Percentiles rank a stretch among this genome's conserved stretches.
phyloP scores from a whole-genome alignment of 2,797 vertebrate genomes.

The Mus minutoides region DNA sequence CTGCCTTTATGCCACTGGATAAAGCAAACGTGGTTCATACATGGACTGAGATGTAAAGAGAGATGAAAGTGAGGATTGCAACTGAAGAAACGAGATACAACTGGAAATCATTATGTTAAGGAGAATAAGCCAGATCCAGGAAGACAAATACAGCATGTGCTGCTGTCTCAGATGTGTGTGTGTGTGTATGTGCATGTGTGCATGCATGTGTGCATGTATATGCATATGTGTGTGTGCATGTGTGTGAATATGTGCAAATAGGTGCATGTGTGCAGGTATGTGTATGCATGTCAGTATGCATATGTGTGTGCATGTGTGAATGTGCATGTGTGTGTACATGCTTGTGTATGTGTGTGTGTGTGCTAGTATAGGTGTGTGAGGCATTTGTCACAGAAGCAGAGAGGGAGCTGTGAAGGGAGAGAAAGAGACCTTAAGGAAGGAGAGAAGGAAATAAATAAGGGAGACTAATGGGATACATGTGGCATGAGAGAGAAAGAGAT shows the following conservation, averaged over 20 bases:
- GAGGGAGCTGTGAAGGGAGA: background rate
- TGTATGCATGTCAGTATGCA: too few relatives aligned
- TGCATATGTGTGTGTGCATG: too few relatives aligned
- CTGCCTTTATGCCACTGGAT: background rate
- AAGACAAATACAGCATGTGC: background rate
- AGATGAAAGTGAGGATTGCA: background rate
- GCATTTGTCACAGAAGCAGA: background rate
- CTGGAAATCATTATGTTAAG: background rate
- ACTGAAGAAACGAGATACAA: background rate
- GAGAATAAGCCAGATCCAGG: background rate
- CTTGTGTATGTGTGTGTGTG: too few relatives aligned
- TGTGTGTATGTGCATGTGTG: background rate
- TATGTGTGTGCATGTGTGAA: rapidly evolving
- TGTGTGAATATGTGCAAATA: background rate
- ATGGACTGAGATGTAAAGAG: background rate
- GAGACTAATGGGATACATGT: background rate
- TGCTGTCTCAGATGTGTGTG: background rate
- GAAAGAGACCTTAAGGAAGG: background rate
- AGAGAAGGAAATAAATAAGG: background rate
- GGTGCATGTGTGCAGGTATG: background rate
- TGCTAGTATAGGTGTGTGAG: background rate
- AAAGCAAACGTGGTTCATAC: background rate
- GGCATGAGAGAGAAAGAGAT: too few relatives aligned
- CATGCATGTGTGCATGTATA: rapidly evolving
- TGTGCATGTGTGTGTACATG: background rate